Percentiles rank a stretch among this genome's conserved stretches.
phyloP scores from a whole-genome alignment of 64 coral and sea anemone species.

The Actinia tenebrosa region DNA sequence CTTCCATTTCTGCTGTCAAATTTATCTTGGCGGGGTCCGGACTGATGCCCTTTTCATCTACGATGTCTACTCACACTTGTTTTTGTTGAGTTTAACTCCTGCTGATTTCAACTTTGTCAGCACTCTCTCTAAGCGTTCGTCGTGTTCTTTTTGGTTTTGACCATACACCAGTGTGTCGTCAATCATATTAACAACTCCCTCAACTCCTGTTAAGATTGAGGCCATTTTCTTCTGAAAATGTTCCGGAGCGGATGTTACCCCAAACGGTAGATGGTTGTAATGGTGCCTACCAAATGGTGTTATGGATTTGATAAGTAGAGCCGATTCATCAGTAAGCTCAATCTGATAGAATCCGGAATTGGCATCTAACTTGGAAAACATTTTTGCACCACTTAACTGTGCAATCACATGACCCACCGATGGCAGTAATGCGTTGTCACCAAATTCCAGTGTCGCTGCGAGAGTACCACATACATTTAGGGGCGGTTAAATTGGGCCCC shows the following conservation, averaged over 20 bases:
- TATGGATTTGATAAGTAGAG: conserved; percentile 33
- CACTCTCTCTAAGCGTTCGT: conserved; percentile 3
- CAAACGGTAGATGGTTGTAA: not conserved
- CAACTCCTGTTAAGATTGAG: not conserved
- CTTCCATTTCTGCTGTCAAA: not conserved
- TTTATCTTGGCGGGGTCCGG: not conserved
- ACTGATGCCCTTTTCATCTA: not conserved
- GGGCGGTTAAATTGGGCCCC: not conserved
- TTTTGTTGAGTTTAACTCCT: conserved; percentile 8
- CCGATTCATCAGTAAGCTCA: conserved; percentile 39
- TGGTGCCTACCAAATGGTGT: conserved; percentile 8
- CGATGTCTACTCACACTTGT: conserved; percentile 31
- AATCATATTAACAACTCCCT: not conserved
- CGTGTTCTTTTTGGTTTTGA: not conserved
- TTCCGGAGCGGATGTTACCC: not conserved
- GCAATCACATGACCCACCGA: conserved; percentile 15
- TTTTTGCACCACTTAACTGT: conserved; percentile 26
- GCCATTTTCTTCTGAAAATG: conserved; percentile 18
- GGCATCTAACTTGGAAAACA: conserved; percentile 33
- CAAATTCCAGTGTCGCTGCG: not conserved
- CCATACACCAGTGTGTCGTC: not conserved
- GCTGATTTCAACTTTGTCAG: not conserved
- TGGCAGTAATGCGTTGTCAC: not conserved
- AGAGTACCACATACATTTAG: too few species aligned
- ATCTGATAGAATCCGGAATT: not conserved